Base-by-base conservation (phyloP, 2,113 vertebrate species). In the Agelaius phoeniceus region DNA sequence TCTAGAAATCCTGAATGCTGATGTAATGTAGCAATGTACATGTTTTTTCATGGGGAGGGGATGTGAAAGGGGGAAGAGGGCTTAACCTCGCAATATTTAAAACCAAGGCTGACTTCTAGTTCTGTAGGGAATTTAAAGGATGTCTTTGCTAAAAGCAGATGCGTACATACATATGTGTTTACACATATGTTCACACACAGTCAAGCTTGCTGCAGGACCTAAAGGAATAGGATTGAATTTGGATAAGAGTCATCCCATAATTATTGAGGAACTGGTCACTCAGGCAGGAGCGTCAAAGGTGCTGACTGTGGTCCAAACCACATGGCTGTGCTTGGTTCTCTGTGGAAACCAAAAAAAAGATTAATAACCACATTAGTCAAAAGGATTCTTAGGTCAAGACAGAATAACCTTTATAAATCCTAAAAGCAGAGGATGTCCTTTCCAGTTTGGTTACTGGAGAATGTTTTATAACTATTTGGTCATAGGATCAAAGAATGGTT, bases 1-100 rank as follows among this genome's bases (percentile, higher is more conserved):
- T 84, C 35, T 58, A 67, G 35, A 76, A 97, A 81, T 93, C 61
- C 76, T 92, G 74, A 92, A 90, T 71, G 83, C 7, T 96, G 80
- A 95, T 63, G 76, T 81, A 94, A 94, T 93, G 74, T 72, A 72
- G 44, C 19, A 84, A 93, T 37, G 33, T 55, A 61, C 52, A 93
- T 69, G 82, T 72, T 94, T 76, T 77, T 79, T 89, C 63, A 81
- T 21, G n/a, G 26, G 46, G 10, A 86, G 33, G 15, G 13, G 37
- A 54, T 2, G 2, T 31, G 35, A 81, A n/a, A 81, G 5, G 7
- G 9, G 19, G 30, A 84, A 94, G n/a, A 93, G 49, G 44, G 49
- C 52, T 93, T 93, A 93, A 91, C 78, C 71, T 91, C 0, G 0
- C 49, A 82, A 57, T 91, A 91, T 59, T 91, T 87, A 97, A 96